Evolutionary conservation across 2,797 vertebrate genomes (phyloP).

Genomic region (Phalloptychus januarius): DNA sequence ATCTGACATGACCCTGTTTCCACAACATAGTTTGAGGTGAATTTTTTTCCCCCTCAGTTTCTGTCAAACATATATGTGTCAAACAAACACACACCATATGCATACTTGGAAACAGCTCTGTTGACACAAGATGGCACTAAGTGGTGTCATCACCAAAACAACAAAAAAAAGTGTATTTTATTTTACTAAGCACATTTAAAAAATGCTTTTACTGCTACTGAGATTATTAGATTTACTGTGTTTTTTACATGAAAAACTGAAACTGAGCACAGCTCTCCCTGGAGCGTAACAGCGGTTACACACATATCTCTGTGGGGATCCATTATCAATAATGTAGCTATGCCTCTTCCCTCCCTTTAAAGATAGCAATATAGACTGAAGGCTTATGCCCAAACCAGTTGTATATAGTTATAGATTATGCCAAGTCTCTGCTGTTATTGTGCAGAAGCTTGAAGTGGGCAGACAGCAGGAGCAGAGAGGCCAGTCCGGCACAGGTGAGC

Average conservation of each 20-base stretch:
- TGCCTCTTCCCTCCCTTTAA: not conserved
- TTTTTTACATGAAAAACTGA: not conserved
- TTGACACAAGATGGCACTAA: not conserved
- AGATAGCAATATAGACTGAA: not conserved
- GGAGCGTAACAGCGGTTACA: not conserved
- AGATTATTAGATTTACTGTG: not conserved
- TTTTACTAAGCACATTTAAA: not conserved
- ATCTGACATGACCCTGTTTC: slow-evolving; percentile 67
- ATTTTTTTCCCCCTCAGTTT: slow-evolving; percentile 21
- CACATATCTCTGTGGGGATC: not conserved
- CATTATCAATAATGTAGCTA: not conserved
- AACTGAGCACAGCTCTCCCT: not conserved
- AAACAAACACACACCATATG: slow-evolving; percentile 17
- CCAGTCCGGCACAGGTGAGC: not conserved
- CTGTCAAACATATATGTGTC: slow-evolving; percentile 21
- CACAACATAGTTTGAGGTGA: slow-evolving; percentile 68
- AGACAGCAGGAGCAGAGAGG: not conserved
- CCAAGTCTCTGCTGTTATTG: not conserved
- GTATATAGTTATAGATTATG: not conserved
- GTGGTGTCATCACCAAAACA: not conserved
- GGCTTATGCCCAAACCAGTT: not conserved
- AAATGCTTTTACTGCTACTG: not conserved
- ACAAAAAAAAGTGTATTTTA: not conserved
- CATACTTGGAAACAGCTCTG: not conserved
- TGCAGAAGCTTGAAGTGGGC: not conserved